Base-by-base conservation (phyloP, 2,797 vertebrate genomes). In the Melanitta fusca region DNA sequence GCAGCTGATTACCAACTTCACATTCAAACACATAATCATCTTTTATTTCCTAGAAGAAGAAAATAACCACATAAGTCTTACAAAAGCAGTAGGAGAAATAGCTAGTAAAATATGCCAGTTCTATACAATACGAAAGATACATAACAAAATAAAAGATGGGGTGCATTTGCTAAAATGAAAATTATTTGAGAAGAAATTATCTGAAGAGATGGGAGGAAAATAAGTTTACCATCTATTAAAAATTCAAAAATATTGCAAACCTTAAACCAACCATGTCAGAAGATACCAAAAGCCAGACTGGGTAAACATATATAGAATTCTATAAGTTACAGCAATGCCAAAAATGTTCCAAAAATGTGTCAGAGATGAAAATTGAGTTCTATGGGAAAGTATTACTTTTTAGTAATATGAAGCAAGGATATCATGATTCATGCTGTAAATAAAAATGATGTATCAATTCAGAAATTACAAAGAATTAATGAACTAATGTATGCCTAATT, bases 1-100 rank as follows among this genome's bases (percentile, higher is more conserved):
- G 99, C 97, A 99, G 98, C 88, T 99, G 99, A 91, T 98, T 99
- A 64, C 99, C 99, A 61, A 98, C 98, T 98, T 99, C 99, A 97
- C 98, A 99, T 98, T 99, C 99, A 98, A 99, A 99, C 18, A 99
- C 98, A 96, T 99, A 99, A 97, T 99, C 99, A 88, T 99, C 99
- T 95, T 99, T 98, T 66, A 99, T 96, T 96, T 99, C 99, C 99
- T 99, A 96, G 91, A 94, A 93, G 56, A 95, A 91, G 25, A 93
- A 85, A 60, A 95, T n/a, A 80, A 91, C 38, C 75, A 68, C 68
- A 3, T 85, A 89, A 89, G 19, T 80, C 10, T 36, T 47, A 74
- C 86, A 25, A 34, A 92, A 93, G 11, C 2, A 3, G 24, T 45
- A 69, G 38, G 7, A 6, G 8, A 71, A 75, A 80, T 11, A 89